Evolutionary conservation across 2,113 vertebrate species (phyloP), one percentile per base, ranked within the genome.

Genomic region (Capreolus pygargus): DNA sequence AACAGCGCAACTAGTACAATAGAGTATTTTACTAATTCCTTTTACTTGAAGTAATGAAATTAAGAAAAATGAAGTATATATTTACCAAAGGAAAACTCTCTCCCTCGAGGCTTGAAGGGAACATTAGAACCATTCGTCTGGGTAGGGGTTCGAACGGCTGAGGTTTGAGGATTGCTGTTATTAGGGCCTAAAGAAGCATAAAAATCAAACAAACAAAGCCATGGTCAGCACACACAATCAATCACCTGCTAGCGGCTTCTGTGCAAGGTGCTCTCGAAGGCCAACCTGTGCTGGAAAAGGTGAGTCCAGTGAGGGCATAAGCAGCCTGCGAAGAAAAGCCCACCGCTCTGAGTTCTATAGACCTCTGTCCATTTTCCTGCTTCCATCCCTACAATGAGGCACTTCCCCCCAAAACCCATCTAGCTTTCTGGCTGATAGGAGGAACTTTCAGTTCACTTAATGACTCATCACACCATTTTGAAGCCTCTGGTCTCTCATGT

Each of bases 21-120:
- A 58, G 6, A 16, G 82, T 57, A 78, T 33, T 79, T 61, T 39
- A 54, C 43, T 52, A 61, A 61, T 67, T 91, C 36, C 14, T 92
- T 95, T 94, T 52, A 57, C 30, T 55, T 52, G n/a, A 91, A 70
- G 84, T 8, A 74, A 8, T 43, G n/a, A 85, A 36, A 79, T 54
- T 13, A 78, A 94, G 0, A 55, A 81, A 97, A 91, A 1, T 1
- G n/a, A 93, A 89, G 83, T 16, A 27, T 36, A 12, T 14, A 97
- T 25, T 99, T 98, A 99, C 99, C 99, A 82, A 99, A 99, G 74
- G 99, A 99, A 98, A 99, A 99, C 4, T 99, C 99, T 98, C 84
- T 98, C 95, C 98, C 98, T 57, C 98, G 98, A 60, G 97, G 97
- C 94, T 98, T 99, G 19, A 91, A 98, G 54, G 30, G 96, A 55